Conservation (phyloP, 2,888 invertebrate genomes). For the Tineola bisselliella region DNA sequence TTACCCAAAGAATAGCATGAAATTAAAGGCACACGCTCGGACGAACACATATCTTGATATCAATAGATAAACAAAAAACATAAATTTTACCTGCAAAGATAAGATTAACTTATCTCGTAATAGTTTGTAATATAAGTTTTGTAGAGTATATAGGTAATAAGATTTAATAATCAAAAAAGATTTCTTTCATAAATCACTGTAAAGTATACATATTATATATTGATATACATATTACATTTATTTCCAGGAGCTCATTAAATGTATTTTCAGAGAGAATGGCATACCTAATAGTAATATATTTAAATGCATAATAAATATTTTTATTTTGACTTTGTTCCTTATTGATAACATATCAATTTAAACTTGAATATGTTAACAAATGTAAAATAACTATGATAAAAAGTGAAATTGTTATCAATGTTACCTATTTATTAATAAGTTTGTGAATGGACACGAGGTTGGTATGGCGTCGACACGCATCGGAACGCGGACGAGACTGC, state of each 20-base stretch:
- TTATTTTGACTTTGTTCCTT: background rate
- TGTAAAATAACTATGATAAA: constrained; percentile 14
- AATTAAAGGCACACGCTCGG: constrained; percentile 4
- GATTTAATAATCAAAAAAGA: too few relatives aligned
- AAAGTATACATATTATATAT: too few relatives aligned
- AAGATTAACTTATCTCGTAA: constrained; percentile 6
- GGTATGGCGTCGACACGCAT: constrained; percentile 26
- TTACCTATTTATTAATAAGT: background rate
- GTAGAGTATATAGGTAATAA: too few relatives aligned
- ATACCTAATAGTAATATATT: too few relatives aligned
- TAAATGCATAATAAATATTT: too few relatives aligned
- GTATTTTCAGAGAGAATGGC: too few relatives aligned
- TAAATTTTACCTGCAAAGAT: background rate
- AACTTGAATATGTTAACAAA: constrained; percentile 8
- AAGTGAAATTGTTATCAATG: constrained; percentile 21
- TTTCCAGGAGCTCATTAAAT: too few relatives aligned
- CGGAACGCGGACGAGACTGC: constrained; percentile 46
- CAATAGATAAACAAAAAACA: constrained; percentile 2
- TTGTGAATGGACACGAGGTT: constrained; percentile 39
- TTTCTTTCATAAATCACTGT: too few relatives aligned
- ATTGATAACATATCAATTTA: background rate
- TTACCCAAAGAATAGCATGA: background rate
- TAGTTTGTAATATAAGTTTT: background rate
- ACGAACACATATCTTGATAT: background rate
- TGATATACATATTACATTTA: too few relatives aligned